A percentile compares a stretch with the other conserved stretches of the same genome.
Conservation (phyloP, 2,113 vertebrate species). For the Pollimyrus isidori region DNA sequence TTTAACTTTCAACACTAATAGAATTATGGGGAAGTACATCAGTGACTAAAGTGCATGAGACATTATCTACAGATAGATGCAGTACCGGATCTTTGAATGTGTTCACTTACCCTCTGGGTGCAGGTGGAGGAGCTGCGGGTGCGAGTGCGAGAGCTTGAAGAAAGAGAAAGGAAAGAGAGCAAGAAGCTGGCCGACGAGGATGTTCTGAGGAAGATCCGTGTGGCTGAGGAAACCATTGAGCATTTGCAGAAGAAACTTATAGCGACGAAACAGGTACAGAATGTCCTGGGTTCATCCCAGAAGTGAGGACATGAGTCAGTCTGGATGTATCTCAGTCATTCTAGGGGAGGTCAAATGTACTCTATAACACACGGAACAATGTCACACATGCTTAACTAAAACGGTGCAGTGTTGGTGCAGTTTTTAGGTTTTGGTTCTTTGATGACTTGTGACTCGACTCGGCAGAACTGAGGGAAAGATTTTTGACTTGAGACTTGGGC, state of each 20-base stretch:
- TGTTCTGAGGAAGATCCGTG: constrained; percentile 76
- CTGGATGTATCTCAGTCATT: background rate
- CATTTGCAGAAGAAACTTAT: constrained; percentile 84
- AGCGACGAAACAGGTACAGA: constrained; percentile 79
- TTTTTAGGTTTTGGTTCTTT: background rate
- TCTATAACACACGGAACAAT: background rate
- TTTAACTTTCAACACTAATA: background rate
- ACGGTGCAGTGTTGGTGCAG: background rate
- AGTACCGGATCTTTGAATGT: background rate
- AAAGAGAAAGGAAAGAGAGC: constrained; percentile 80
- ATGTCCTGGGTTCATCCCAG: background rate
- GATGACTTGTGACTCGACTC: no score
- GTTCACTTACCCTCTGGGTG: background rate
- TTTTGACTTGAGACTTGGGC: no score
- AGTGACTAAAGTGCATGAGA: background rate
- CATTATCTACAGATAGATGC: background rate
- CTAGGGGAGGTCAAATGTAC: background rate
- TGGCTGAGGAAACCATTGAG: constrained; percentile 84
- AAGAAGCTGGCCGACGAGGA: constrained; percentile 89
- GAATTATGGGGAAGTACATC: background rate
- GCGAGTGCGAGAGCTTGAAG: constrained; percentile 78
- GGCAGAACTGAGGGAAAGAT: no score
- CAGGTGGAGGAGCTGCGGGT: constrained; percentile 77
- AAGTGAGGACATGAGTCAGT: background rate
- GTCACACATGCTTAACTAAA: background rate